phyloP scores from a whole-genome alignment of 2,797 vertebrate genomes.

The Hylomyscus alleni region DNA sequence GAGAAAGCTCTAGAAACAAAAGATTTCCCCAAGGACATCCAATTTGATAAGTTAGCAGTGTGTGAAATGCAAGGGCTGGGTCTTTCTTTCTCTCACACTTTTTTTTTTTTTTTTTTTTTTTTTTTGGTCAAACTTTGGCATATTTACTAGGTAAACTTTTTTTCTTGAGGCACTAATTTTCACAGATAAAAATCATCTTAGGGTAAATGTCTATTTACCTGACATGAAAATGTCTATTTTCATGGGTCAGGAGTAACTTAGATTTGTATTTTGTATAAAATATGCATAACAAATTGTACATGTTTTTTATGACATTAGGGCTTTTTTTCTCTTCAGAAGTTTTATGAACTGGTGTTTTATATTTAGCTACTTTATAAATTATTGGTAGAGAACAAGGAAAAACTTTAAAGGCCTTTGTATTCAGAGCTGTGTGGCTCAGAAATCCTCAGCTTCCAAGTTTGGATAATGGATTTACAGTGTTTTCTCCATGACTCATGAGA shows the following conservation, averaged over 20 bases:
- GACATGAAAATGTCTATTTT: neutral
- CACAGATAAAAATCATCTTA: neutral
- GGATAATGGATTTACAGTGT: neutral
- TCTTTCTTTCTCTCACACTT: neutral
- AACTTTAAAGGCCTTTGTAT: neutral
- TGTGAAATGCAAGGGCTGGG: neutral
- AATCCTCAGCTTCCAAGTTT: neutral
- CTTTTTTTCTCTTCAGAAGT: conserved; percentile 14
- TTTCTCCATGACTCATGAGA: neutral
- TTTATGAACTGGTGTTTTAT: conserved; percentile 25
- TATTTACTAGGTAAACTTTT: neutral
- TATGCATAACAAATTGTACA: neutral
- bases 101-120: no score
- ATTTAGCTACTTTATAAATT: neutral
- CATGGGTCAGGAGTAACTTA: neutral
- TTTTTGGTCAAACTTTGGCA: neutral
- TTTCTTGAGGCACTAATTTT: neutral
- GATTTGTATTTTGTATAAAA: neutral
- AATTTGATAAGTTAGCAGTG: conserved; percentile 4
- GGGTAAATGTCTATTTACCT: neutral
- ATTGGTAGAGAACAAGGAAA: neutral
- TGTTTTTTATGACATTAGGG: neutral
- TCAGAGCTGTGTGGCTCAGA: neutral
- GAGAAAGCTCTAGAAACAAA: conserved; percentile 28
- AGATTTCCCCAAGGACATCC: neutral